phyloP scores from a whole-genome alignment of 2,797 vertebrate genomes.

The Periophthalmus magnuspinnatus region DNA sequence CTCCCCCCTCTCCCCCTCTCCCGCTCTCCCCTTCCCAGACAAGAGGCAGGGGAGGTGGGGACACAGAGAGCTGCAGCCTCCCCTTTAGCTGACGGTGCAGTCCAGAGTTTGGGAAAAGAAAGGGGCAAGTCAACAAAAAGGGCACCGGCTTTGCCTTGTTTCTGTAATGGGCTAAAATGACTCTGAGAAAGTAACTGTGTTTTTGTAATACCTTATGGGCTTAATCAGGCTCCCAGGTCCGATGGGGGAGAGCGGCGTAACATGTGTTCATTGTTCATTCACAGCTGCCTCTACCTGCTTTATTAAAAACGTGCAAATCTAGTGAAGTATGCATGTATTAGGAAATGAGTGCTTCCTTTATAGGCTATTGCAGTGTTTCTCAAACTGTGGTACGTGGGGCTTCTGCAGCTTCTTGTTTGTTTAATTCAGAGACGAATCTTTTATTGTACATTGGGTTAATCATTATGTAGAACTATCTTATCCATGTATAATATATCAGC shows the following conservation, averaged over 20 bases:
- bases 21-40: slow-evolving; percentile 71
- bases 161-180: slow-evolving; percentile 45
- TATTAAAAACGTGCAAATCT: neutral
- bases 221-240: neutral
- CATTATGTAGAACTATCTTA: too few species aligned
- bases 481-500: too few species aligned
- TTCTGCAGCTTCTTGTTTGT: too few species aligned
- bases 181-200: slow-evolving; percentile 52
- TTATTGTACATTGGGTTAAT: too few species aligned
- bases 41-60: slow-evolving; percentile 38
- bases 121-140: slow-evolving; percentile 47
- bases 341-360: neutral
- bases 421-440: too few species aligned
- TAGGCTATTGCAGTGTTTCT: too few species aligned
- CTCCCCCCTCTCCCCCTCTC: slow-evolving; percentile 42
- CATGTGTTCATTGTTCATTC: neutral
- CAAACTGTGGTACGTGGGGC: too few species aligned
- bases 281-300: neutral
- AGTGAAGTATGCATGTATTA: neutral
- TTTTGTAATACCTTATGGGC: slow-evolving; percentile 37
- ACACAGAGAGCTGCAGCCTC: slow-evolving; percentile 40
- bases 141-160: slow-evolving; percentile 41
- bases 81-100: slow-evolving; percentile 59
- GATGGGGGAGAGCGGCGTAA: neutral
- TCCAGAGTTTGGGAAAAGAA: slow-evolving; percentile 48